Evolutionary conservation across 2,797 vertebrate species (phyloP).

Genomic region (Prionace glauca): DNA sequence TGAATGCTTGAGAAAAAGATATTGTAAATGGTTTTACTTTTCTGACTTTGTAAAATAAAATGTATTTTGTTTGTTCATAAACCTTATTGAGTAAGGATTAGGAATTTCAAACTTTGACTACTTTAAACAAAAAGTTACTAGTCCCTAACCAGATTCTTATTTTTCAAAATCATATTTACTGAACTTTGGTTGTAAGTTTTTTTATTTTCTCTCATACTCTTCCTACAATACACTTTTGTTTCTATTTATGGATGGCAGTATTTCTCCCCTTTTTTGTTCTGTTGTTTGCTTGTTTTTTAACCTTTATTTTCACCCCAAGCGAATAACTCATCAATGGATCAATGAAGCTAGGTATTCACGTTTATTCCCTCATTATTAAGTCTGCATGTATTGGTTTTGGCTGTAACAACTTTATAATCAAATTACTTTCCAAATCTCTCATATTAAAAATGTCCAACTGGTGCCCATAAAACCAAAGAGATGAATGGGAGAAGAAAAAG

Average conservation of each 20-base stretch:
- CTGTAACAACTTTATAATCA: background rate
- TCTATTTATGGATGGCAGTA: background rate
- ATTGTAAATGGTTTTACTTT: too few relatives aligned
- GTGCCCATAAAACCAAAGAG: background rate
- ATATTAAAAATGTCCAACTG: background rate
- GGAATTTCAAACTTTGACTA: too few relatives aligned
- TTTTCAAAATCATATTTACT: background rate
- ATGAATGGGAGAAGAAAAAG: background rate
- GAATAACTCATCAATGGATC: too few relatives aligned
- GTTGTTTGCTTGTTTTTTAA: background rate
- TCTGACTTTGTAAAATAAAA: too few relatives aligned
- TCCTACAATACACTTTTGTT: background rate
- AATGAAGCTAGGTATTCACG: background rate
- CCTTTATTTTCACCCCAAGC: background rate
- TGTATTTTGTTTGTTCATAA: too few relatives aligned
- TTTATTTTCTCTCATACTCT: background rate
- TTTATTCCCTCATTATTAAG: background rate
- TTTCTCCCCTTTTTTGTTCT: background rate
- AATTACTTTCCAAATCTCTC: background rate
- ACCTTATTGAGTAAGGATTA: too few relatives aligned
- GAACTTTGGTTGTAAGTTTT: background rate
- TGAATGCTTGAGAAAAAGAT: too few relatives aligned
- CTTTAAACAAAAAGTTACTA: too few relatives aligned
- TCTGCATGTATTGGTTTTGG: background rate
- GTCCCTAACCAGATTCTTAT: too few relatives aligned